Evolutionary conservation across 2,113 vertebrate genomes (phyloP), one percentile per base, ranked within the genome.

Genomic region (Antechinus stuartii): DNA sequence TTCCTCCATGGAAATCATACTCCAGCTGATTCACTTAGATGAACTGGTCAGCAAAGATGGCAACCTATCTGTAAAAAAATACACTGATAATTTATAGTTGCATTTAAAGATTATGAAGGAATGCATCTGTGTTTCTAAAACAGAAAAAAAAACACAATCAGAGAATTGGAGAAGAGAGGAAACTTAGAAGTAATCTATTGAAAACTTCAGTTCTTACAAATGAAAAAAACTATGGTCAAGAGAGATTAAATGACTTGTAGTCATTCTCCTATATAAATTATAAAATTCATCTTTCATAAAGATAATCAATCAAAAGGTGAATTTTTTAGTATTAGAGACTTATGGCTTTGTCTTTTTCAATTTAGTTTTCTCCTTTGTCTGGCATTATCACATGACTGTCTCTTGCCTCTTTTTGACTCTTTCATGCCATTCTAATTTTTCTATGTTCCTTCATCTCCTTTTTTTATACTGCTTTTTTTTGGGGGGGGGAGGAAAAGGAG

Each of bases 261-360:
- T 42, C 92, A 54, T 30, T 94, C 94, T 96, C 53, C 50, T 90
- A 57, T 91, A 61, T 24, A 92, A 90, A 93, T 50, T 93, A 94
- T 5, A 92, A 94, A 92, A 89, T 14, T 92, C n/a, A 92, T 19
- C 11, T 22, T 2, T 3, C n/a, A 68, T 56, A 35, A 23, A 96
- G 27, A 76, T 46, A 8, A 22, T 50, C 57, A 49, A 27, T 61
- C 23, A 76, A n/a, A 10, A 93, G 27, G 1, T 8, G 56, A 54
- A 89, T 92, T 56, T 47, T 92, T 46, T 76, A 22, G 35, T 84
- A 42, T 84, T 42, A n/a, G 19, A 42, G n/a, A 84, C 68, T 42
- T 84, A 42, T 42, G 68, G 16, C n/a, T 84, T 42, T 23, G n/a
- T 84, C 68, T 84, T 84, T 84, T 84, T 22, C 68, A 42, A 42